Evolutionary conservation across 2,113 vertebrate species (phyloP), one percentile per base, ranked within the genome.

Genomic region (Anoplopoma fimbria): DNA sequence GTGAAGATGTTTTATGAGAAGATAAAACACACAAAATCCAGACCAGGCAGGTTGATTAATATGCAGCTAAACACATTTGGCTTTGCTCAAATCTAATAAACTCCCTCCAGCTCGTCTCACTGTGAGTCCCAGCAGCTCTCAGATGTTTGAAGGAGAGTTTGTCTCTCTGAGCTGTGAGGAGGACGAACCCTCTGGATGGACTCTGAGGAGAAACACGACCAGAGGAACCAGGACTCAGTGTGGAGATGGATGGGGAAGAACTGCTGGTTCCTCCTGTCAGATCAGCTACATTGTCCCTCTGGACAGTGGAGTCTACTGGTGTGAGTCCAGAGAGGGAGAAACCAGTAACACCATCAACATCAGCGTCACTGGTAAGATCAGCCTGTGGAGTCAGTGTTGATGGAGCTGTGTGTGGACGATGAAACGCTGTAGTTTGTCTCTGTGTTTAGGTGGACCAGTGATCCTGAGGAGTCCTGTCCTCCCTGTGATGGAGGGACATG

Each of bases 221-320:
- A 14, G 0, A 19, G 47, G 19, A 0, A 69, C 3, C 38, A 65
- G 55, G 8, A 3, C 9, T n/a, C 1, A 9, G 33, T 84, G 86
- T 78, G 58, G 25, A 57, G 13, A 2, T 7, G 1, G 1, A 0
- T 87, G 86, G 81, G 86, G 86, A 25, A 0, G 0, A 33, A 0
- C 10, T 19, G 3, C 21, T 40, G 77, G 36, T 75, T 79, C 82
- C 0, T 57, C 34, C 27, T 84, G 76, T 57, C 12, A 0, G 14
- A 55, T 79, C 58, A 9, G 7, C 4, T 6, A 4, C 58, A 33
- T 31, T 0, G 2, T 19, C 13, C 3, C 5, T 2, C 0, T 0
- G 31, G 53, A 82, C 53, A 62, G 40, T 53, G 64, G 64, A 76
- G 72, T 69, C 33, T 82, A 84, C 75, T 84, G 82, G 82, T 83